phyloP scores from a whole-genome alignment of 1,140 invertebrate genomes.

The Ooceraea biroi region DNA sequence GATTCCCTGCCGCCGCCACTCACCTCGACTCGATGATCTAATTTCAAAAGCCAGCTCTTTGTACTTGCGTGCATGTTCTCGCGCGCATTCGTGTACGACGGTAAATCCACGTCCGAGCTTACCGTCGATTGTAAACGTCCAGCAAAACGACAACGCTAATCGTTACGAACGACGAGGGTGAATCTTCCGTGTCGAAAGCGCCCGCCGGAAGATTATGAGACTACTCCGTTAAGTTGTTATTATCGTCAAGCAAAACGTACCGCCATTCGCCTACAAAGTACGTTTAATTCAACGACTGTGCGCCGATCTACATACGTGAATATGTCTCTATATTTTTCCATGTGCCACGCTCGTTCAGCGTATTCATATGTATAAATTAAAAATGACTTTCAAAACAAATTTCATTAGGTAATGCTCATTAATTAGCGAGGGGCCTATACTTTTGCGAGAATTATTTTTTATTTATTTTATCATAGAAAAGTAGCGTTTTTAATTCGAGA shows the following conservation, averaged over 20 bases:
- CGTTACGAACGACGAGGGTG: slow-evolving; percentile 25
- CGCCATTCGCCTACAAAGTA: not conserved
- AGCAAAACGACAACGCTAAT: slow-evolving; percentile 37
- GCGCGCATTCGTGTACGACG: not conserved
- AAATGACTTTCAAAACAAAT: not conserved
- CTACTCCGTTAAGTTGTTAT: not conserved
- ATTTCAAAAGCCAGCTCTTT: slow-evolving; percentile 50
- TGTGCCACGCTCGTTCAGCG: not conserved
- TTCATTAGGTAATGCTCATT: not conserved
- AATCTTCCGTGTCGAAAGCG: slow-evolving; percentile 11
- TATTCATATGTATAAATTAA: too few species aligned
- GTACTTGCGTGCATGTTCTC: not conserved
- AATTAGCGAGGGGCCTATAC: not conserved
- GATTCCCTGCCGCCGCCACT: slow-evolving; percentile 16
- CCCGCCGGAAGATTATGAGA: slow-evolving; percentile 20
- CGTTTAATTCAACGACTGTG: not conserved
- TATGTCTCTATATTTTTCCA: not conserved
- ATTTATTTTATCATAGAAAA: not conserved
- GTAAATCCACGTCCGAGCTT: slow-evolving; percentile 32
- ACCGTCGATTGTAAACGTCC: slow-evolving; percentile 46
- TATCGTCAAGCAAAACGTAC: slow-evolving; percentile 19
- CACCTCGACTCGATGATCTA: slow-evolving; percentile 54
- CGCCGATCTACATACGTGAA: not conserved
- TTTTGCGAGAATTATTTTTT: not conserved
- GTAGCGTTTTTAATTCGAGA: not conserved